Conservation (phyloP, 2,113 vertebrate species). For the Empidonax alnorum region DNA sequence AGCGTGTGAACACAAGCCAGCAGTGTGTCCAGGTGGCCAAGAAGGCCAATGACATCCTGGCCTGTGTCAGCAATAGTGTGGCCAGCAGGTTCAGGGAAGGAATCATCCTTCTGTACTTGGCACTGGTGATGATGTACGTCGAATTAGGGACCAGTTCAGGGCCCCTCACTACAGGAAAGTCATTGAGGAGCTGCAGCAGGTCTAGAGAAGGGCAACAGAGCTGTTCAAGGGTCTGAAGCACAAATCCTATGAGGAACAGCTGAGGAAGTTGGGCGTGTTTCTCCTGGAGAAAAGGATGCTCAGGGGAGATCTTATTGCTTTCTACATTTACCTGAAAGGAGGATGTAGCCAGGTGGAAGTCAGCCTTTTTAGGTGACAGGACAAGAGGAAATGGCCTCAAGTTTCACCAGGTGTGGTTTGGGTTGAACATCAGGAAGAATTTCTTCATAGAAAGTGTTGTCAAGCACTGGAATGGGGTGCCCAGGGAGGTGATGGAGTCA, state of each 20-base stretch:
- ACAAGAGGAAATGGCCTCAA: neutral
- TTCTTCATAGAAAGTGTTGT: neutral
- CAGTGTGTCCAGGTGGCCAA: neutral
- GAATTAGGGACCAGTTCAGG: rapidly evolving
- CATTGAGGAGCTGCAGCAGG: rapidly evolving
- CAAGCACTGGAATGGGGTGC: neutral
- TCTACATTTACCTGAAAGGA: neutral
- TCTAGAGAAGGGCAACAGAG: rapidly evolving
- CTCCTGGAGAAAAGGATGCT: neutral
- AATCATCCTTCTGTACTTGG: neutral
- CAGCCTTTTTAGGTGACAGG: neutral
- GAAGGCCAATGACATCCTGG: neutral
- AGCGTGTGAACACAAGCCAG: neutral
- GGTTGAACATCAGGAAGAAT: neutral
- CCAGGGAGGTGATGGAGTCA: neutral
- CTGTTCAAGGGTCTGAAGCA: neutral
- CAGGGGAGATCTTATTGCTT: rapidly evolving
- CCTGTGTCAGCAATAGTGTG: neutral
- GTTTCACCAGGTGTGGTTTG: neutral
- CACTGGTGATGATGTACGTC: neutral
- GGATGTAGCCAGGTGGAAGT: rapidly evolving
- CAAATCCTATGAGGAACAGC: neutral
- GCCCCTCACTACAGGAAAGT: neutral
- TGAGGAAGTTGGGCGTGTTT: neutral
- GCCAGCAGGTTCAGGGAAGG: neutral